These are phyloP conservation scores for Onychostoma macrolepis DNA, from an alignment of 2,113 vertebrate species.

Conservation along the genomic window DNA sequence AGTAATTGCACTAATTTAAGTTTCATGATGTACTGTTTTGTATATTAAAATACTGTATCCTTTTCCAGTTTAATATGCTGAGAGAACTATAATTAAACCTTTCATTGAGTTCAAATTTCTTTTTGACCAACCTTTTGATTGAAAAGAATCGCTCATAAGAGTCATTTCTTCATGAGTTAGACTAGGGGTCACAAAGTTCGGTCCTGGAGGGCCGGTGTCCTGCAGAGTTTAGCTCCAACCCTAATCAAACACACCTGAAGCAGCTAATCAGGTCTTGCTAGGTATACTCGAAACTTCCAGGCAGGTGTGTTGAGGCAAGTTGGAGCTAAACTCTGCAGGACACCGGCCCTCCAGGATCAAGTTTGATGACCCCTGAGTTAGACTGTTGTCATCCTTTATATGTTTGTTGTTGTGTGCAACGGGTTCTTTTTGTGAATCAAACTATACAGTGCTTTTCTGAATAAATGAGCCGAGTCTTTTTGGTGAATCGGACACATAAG, in stretches of 20 bases:
- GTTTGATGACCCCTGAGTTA: neutral
- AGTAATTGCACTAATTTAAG: conserved; percentile 5
- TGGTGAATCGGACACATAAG: too few relatives aligned
- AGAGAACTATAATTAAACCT: neutral
- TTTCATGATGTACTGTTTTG: neutral
- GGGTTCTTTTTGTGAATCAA: neutral
- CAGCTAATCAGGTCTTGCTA: too few relatives aligned
- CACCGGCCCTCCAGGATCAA: too few relatives aligned
- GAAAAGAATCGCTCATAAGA: neutral
- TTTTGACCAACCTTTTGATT: neutral
- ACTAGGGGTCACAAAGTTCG: too few relatives aligned
- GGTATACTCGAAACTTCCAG: too few relatives aligned
- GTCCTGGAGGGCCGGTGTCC: too few relatives aligned
- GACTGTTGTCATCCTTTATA: neutral
- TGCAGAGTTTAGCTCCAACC: too few relatives aligned
- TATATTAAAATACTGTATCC: neutral
- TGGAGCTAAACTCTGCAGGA: too few relatives aligned
- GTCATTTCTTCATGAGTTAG: neutral
- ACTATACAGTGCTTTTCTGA: too few relatives aligned
- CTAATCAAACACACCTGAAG: too few relatives aligned
- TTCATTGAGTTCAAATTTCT: neutral
- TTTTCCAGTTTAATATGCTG: neutral
- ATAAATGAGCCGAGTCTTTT: neutral
- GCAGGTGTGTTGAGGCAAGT: too few relatives aligned
- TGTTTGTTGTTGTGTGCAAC: neutral